phyloP scores from a whole-genome alignment of 2,113 vertebrate genomes.

The Phyllopteryx taeniolatus region DNA sequence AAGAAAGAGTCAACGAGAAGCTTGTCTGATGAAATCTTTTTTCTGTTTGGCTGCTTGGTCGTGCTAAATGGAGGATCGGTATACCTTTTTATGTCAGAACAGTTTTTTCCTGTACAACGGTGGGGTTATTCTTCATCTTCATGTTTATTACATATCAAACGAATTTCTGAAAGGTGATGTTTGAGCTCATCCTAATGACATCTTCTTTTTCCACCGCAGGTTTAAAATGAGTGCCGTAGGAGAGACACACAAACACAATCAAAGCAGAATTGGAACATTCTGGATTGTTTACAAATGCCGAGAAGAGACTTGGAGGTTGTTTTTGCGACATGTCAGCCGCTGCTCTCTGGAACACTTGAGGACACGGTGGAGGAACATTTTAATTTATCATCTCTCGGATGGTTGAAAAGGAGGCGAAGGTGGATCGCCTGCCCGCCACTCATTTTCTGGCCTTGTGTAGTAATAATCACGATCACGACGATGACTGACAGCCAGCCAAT shows the following conservation, averaged over 20 bases:
- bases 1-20: no score
- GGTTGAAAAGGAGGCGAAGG: constrained; percentile 28
- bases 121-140: neutral
- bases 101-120: neutral
- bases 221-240: constrained; percentile 65
- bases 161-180: neutral
- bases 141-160: neutral
- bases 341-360: constrained; percentile 93
- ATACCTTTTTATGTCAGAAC: no score
- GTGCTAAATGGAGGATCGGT: neutral
- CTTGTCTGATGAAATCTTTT: neutral
- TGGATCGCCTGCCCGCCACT: constrained; percentile 34
- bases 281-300: constrained; percentile 93
- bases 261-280: constrained; percentile 74
- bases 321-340: constrained; percentile 80
- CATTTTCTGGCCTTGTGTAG: constrained; percentile 59
- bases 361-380: constrained; percentile 65
- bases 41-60: neutral
- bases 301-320: constrained; percentile 83
- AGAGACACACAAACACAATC: constrained; percentile 62
- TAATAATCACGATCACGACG: constrained; percentile 64
- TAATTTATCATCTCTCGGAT: constrained; percentile 47
- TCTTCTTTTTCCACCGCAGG: constrained; percentile 43
- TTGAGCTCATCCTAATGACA: neutral
- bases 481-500: constrained; percentile 72